Evolutionary conservation across 2,113 vertebrate species (phyloP).

Genomic region (Elaphurus davidianus): DNA sequence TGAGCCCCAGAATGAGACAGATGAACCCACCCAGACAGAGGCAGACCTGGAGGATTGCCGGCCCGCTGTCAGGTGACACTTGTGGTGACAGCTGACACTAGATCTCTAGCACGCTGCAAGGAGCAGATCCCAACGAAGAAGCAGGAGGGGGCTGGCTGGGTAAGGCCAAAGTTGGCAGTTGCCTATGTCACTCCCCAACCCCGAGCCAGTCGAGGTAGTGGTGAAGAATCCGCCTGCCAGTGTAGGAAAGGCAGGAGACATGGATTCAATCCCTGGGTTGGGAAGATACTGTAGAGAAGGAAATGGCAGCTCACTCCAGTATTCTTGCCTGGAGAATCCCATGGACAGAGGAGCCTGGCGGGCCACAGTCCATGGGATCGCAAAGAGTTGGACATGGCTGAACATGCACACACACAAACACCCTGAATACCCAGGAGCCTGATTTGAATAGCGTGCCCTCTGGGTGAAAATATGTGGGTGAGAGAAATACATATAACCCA

Average conservation of each 20-base stretch:
- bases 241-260: background rate
- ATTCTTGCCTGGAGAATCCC: background rate
- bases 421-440: accelerated
- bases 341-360: background rate
- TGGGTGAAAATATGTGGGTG: background rate
- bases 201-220: accelerated
- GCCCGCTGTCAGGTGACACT: accelerated
- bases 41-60: accelerated
- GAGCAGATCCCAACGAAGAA: accelerated
- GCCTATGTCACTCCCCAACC: accelerated
- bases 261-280: background rate
- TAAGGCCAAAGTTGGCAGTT: accelerated
- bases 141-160: background rate
- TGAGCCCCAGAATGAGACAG: background rate
- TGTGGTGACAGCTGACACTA: background rate
- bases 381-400: background rate
- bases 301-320: background rate
- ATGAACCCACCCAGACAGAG: background rate
- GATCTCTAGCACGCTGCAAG: background rate
- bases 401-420: too few species aligned
- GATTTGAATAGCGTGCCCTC: background rate
- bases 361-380: accelerated
- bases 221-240: background rate
- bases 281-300: background rate
- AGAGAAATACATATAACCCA: background rate